phyloP scores from a whole-genome alignment of 2,888 invertebrate genomes.

The Tyria jacobaeae region DNA sequence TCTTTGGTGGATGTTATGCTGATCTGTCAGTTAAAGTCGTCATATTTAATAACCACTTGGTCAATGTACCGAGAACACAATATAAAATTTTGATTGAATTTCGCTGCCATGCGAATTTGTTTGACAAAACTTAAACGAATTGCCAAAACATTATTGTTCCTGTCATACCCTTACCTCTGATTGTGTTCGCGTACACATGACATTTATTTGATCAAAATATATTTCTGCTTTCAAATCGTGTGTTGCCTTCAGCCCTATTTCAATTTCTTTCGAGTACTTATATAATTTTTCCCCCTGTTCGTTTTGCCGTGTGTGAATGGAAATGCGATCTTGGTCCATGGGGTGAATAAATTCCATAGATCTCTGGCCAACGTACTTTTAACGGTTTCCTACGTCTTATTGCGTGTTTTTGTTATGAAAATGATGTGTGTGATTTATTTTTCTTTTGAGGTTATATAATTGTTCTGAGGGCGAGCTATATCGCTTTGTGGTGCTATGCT shows the following conservation, averaged over 20 bases:
- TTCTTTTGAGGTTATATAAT: conserved; percentile 31
- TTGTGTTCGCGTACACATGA: conserved; percentile 32
- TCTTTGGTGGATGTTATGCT: no score
- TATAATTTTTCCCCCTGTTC: conserved; percentile 54
- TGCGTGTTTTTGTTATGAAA: conserved; percentile 66
- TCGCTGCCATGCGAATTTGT: background rate
- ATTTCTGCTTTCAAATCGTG: conserved; percentile 45
- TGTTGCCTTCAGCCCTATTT: conserved; percentile 47
- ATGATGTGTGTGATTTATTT: conserved; percentile 55
- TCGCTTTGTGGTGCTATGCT: conserved; percentile 8
- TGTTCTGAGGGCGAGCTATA: conserved; percentile 26
- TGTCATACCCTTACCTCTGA: conserved; percentile 18
- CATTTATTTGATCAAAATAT: conserved; percentile 43
- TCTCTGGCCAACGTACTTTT: conserved; percentile 69
- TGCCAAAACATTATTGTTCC: conserved; percentile 27
- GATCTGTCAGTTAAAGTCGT: background rate
- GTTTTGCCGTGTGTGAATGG: conserved; percentile 60
- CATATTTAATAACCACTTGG: background rate
- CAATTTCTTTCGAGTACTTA: conserved; percentile 58
- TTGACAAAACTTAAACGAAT: conserved; percentile 26
- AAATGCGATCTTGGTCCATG: conserved; percentile 61
- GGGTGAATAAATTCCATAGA: conserved; percentile 73
- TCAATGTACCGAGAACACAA: background rate
- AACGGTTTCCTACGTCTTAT: conserved; percentile 67
- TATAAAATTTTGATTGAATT: background rate